phyloP scores from a whole-genome alignment of 2,888 invertebrate genomes.

The Hemaris fuciformis region DNA sequence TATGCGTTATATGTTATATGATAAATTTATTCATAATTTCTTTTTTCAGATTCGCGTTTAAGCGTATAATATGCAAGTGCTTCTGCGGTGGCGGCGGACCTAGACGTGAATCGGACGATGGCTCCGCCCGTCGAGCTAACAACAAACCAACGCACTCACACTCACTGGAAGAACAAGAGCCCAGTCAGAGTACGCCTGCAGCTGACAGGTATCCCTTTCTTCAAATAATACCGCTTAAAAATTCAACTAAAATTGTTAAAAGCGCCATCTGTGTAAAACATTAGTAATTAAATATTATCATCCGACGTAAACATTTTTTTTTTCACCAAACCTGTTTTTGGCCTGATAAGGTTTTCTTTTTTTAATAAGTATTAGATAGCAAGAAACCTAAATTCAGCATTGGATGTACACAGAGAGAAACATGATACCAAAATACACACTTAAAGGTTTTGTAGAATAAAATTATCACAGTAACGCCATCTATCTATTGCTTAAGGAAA shows the following conservation, averaged over 20 bases:
- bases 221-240: too few relatives aligned
- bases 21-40: too few relatives aligned
- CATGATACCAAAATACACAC: too few relatives aligned
- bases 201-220: conserved; percentile 42
- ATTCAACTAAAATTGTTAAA: not conserved
- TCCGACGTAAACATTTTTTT: not conserved
- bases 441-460: not conserved
- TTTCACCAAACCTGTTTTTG: too few relatives aligned
- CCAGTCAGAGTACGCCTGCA: conserved; percentile 34
- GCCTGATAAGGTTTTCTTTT: too few relatives aligned
- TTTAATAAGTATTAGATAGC: too few relatives aligned
- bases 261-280: not conserved
- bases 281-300: not conserved
- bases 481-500: not conserved
- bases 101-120: conserved; percentile 60
- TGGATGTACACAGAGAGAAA: too few relatives aligned
- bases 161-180: conserved; percentile 62
- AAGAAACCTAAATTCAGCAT: too few relatives aligned
- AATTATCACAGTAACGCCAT: not conserved
- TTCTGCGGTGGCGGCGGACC: conserved; percentile 82
- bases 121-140: conserved; percentile 42
- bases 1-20: too few relatives aligned
- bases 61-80: conserved; percentile 93
- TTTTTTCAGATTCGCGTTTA: conserved; percentile 90
- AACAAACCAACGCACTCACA: conserved; percentile 54